phyloP scores from a whole-genome alignment of 2,113 vertebrate species.

The Theristicus caerulescens region DNA sequence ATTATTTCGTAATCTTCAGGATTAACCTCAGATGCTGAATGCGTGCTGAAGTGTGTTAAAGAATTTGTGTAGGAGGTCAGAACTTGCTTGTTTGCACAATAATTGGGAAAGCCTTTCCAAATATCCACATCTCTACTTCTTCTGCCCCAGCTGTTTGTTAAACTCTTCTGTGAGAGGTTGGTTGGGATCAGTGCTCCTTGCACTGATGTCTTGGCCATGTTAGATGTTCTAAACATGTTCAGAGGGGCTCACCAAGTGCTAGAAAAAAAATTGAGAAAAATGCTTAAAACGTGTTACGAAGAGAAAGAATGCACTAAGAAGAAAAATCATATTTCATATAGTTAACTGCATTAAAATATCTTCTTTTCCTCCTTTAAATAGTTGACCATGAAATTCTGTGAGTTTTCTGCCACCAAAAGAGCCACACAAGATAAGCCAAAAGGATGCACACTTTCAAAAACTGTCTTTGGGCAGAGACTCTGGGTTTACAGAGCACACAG shows the following conservation, averaged over 20 bases:
- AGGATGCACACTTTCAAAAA: background rate
- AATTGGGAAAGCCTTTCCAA: background rate
- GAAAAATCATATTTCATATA: background rate
- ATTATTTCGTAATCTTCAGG: background rate
- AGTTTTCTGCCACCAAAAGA: background rate
- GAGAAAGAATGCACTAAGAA: background rate
- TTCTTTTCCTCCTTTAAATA: background rate
- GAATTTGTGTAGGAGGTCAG: background rate
- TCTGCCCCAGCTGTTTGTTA: background rate
- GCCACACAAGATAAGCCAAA: background rate
- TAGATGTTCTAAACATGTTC: background rate
- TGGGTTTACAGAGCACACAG: background rate
- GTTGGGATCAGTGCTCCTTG: background rate
- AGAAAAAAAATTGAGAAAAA: background rate
- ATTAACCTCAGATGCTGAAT: background rate
- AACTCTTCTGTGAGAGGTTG: background rate
- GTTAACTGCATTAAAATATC: background rate
- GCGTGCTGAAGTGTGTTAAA: background rate
- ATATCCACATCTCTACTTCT: background rate
- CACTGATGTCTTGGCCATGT: background rate
- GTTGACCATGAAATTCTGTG: background rate
- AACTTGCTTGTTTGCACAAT: background rate
- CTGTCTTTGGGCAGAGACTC: background rate
- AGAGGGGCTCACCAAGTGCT: background rate
- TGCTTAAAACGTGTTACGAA: background rate